Evolutionary conservation across 2,888 invertebrate genomes (phyloP).

Genomic region (Laothoe populi): DNA sequence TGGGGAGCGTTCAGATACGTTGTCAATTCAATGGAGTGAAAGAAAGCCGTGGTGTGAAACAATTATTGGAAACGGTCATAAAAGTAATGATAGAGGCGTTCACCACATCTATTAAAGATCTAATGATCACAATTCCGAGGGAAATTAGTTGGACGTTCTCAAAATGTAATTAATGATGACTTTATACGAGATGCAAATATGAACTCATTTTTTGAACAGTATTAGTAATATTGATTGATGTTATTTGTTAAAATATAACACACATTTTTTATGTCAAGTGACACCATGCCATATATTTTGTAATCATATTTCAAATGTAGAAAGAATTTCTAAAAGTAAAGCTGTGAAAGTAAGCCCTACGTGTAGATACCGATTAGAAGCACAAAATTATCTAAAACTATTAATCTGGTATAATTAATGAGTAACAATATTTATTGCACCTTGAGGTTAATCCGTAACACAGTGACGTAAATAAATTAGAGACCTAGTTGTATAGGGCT

Average conservation of each 20-base stretch:
- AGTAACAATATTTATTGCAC: background rate
- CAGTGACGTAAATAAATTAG: background rate
- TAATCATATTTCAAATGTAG: background rate
- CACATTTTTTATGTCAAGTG: too few relatives aligned
- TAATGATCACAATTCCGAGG: background rate
- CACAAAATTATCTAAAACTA: background rate
- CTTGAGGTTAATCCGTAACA: background rate
- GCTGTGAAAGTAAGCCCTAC: background rate
- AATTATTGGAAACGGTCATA: background rate
- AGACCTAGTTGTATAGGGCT: background rate
- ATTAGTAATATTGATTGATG: too few relatives aligned
- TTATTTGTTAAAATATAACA: background rate
- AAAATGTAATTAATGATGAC: too few relatives aligned
- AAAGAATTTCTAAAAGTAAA: background rate
- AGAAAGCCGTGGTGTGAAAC: background rate
- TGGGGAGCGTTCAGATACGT: slow-evolving; percentile 1
- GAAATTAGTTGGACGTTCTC: background rate
- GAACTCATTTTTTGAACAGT: too few relatives aligned
- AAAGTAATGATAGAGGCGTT: background rate
- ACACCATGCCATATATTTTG: background rate
- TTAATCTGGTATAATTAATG: background rate
- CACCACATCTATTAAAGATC: background rate
- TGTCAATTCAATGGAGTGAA: background rate
- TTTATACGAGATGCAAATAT: too few relatives aligned
- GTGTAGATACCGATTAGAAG: background rate